Base-by-base conservation (phyloP, 2,113 vertebrate genomes). In the Bubalus kerabau region DNA sequence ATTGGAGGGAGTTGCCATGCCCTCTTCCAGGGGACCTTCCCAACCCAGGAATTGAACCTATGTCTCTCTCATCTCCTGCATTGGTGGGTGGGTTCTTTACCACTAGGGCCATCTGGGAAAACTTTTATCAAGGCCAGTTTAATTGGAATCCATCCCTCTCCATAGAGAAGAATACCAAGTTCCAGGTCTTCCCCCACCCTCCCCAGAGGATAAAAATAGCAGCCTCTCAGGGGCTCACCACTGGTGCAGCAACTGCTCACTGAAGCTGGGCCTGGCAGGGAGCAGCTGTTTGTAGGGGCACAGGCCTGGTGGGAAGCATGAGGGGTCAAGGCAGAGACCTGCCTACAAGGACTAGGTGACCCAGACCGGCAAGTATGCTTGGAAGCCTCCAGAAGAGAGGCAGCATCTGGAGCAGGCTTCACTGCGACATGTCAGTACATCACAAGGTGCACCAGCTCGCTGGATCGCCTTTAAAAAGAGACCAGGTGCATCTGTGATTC, bases 131-230 rank as follows among this genome's bases (percentile, higher is more conserved):
- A 80, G 71, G 46, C 36, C 26, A 62, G 80, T 43, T 90, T 83
- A 46, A 74, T 52, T 95, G 40, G 46, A 87, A 96, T 74, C 83
- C 80, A 86, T 62, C 50, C 21, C 28, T 95, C 43, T 97, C 43
- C 30, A 50, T 67, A 14, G 19, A 93, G 48, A 32, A 17, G 82
- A 91, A 94, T 90, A 94, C n/a, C 32, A 76, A 88, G 64, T 82
- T 90, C 48, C 54, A 56, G 43, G 40, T 78, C 59, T 94, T 92
- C 12, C 4, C 8, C 28, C 23, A 10, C 28, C 1, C 40, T 91
- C 32, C 48, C 6, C 52, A 13, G 36, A 43, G 85, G 92, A 95
- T 98, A 97, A 98, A 97, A 95, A 97, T 93, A 97, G 67, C 88
- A 1, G 1, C 46, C 56, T 91, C 10, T 13, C 6, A 26, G 80